phyloP scores from a whole-genome alignment of 2,888 invertebrate species.

The Melinopterus prodromus region DNA sequence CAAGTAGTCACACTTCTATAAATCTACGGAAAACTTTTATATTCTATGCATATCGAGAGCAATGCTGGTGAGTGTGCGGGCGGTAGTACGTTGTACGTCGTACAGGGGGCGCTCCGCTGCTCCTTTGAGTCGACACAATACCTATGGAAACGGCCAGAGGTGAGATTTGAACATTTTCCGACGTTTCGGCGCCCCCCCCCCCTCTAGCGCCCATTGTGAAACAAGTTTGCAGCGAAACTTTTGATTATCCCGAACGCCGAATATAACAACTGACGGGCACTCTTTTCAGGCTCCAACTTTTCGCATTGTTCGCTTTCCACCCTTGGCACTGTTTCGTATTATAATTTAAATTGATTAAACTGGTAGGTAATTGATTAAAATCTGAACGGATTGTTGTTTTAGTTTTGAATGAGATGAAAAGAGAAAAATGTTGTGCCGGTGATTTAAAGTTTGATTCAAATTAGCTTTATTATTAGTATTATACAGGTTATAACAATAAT shows the following conservation, averaged over 20 bases:
- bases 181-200: not conserved
- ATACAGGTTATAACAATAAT: no score
- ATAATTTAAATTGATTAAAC: slow-evolving; percentile 4
- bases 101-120: not conserved
- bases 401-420: no score
- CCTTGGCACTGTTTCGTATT: not conserved
- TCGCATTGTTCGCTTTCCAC: not conserved
- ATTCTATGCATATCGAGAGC: not conserved
- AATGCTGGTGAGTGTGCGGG: not conserved
- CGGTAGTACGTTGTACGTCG: not conserved
- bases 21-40: not conserved
- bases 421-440: no score
- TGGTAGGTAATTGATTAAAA: not conserved
- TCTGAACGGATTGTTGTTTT: not conserved
- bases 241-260: not conserved
- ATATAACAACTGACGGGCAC: not conserved
- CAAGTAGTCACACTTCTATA: not conserved
- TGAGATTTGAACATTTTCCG: not conserved
- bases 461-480: no score
- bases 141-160: not conserved
- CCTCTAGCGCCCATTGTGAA: not conserved
- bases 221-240: not conserved
- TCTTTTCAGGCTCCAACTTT: not conserved
- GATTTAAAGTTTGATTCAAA: no score
- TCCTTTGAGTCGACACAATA: slow-evolving; percentile 4